Evolutionary conservation across 2,797 vertebrate species (phyloP).

Genomic region (Argyrosomus regius): DNA sequence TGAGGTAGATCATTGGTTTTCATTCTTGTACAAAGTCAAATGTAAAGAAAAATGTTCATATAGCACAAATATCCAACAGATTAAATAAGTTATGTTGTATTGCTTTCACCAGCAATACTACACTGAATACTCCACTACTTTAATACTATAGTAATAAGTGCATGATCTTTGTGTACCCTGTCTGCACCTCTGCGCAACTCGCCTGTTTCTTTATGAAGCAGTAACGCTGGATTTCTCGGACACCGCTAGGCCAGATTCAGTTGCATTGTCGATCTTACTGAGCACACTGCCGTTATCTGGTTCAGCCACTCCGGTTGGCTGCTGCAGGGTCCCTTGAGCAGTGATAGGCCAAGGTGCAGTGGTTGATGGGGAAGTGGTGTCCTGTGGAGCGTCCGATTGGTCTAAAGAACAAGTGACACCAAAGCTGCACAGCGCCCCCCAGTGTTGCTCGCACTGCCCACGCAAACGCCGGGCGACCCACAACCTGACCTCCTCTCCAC

Average conservation of each 20-base stretch:
- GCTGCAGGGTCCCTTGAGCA: slow-evolving; percentile 18
- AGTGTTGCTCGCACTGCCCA: slow-evolving; percentile 92
- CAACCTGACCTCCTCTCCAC: slow-evolving; percentile 90
- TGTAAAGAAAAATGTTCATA: slow-evolving; percentile 45
- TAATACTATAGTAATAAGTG: slow-evolving; percentile 53
- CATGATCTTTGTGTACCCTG: slow-evolving; percentile 54
- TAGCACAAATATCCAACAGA: slow-evolving; percentile 48
- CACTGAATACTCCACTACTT: slow-evolving; percentile 30
- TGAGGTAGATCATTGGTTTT: slow-evolving; percentile 79
- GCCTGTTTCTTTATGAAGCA: slow-evolving; percentile 77
- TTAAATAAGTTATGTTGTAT: slow-evolving; percentile 65
- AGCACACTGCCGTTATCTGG: slow-evolving; percentile 54
- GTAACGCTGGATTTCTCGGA: slow-evolving; percentile 83
- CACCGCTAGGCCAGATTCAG: slow-evolving; percentile 72
- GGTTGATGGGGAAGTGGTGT: slow-evolving; percentile 34
- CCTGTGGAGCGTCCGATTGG: slow-evolving; percentile 36
- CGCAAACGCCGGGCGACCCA: slow-evolving; percentile 89
- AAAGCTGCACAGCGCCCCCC: slow-evolving; percentile 93
- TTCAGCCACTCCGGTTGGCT: slow-evolving; percentile 29
- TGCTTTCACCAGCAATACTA: slow-evolving; percentile 45
- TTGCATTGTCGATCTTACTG: slow-evolving; percentile 64
- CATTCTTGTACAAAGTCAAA: slow-evolving; percentile 50
- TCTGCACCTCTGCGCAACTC: slow-evolving; percentile 33
- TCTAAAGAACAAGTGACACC: slow-evolving; percentile 86
- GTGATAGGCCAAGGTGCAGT: slow-evolving; percentile 45